Evolutionary conservation across 2,888 invertebrate genomes (phyloP), one percentile per base, ranked within the genome.

Genomic region (Conops quadrifasciatus): DNA sequence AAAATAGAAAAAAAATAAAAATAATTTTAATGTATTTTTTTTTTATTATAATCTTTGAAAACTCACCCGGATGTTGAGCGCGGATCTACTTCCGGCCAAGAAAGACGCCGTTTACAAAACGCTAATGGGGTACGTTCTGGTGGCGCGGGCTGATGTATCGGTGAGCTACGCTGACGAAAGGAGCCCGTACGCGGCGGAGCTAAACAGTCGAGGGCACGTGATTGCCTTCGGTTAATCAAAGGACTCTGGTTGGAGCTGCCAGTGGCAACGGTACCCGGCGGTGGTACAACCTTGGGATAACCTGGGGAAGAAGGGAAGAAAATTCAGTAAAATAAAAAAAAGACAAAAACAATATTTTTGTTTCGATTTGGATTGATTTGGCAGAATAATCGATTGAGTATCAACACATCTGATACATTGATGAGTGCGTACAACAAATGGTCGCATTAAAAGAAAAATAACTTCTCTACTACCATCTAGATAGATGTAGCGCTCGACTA

Each of bases 11-110:
- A 36, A 36, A 36, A 7, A 36, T 36, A 36, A 9, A 36, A 7
- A 36, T 36, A 36, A 9, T 36, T 36, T 36, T 36, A 36, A 36
- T 36, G 4, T 36, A n/a, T n/a, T n/a, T n/a, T n/a, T n/a, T n/a
- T n/a, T n/a, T n/a, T n/a, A n/a, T n/a, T n/a, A n/a, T n/a, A n/a
- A n/a, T n/a, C n/a, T n/a, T n/a, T n/a, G 7, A 63, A 30, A 49
- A 87, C 90, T 91, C 87, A 94, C 94, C 94, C 94, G 9, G 94
- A 94, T 77, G 92, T 91, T 62, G 93, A 92, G 75, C 93, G 91
- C 80, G 92, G 93, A 85, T 94, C 94, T 72, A 94, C 92, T 85
- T 94, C 94, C 11, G 94, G 94, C 94, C 94, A 94, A 47, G 93
- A 93, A 47, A 91, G 88, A 62, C 94, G 88, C 66, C 94, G 88